Evolutionary conservation across 2,113 vertebrate genomes (phyloP).

Genomic region (Esox niger): DNA sequence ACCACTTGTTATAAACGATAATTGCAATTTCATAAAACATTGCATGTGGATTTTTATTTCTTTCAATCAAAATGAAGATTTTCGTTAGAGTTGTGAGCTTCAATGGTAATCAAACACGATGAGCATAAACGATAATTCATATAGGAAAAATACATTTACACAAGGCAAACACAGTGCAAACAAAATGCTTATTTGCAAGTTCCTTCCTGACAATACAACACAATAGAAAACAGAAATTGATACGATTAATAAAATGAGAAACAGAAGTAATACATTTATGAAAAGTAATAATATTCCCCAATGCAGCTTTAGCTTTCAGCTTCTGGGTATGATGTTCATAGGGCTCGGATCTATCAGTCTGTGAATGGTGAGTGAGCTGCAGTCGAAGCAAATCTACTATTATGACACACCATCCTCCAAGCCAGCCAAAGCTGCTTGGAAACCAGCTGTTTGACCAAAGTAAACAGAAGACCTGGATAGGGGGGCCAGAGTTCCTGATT

Average conservation of each 20-base stretch:
- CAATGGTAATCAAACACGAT: neutral
- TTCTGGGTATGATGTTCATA: slow-evolving; percentile 15
- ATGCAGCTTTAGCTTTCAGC: too few relatives aligned
- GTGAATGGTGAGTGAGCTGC: neutral
- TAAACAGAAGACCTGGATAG: slow-evolving; percentile 53
- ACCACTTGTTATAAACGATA: neutral
- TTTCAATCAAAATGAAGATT: neutral
- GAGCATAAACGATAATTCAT: too few relatives aligned
- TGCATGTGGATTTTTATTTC: neutral
- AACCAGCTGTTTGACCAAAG: slow-evolving; percentile 63
- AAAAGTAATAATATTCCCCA: too few relatives aligned
- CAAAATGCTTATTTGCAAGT: too few relatives aligned
- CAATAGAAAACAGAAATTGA: too few relatives aligned
- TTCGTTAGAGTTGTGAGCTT: neutral
- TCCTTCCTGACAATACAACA: too few relatives aligned
- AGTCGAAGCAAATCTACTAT: slow-evolving; percentile 17
- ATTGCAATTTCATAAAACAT: too few relatives aligned
- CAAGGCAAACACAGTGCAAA: too few relatives aligned
- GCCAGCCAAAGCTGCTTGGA: slow-evolving; percentile 43
- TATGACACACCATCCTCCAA: neutral
- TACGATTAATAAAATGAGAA: too few relatives aligned
- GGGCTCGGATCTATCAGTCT: slow-evolving; percentile 8
- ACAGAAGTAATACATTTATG: too few relatives aligned
- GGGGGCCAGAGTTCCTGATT: slow-evolving; percentile 56
- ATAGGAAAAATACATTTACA: too few relatives aligned